Percentiles rank a stretch among this genome's conserved stretches.
These are phyloP conservation scores for Monopis laevigella DNA, from an alignment of 2,888 invertebrate species.

Conservation along the genomic window DNA sequence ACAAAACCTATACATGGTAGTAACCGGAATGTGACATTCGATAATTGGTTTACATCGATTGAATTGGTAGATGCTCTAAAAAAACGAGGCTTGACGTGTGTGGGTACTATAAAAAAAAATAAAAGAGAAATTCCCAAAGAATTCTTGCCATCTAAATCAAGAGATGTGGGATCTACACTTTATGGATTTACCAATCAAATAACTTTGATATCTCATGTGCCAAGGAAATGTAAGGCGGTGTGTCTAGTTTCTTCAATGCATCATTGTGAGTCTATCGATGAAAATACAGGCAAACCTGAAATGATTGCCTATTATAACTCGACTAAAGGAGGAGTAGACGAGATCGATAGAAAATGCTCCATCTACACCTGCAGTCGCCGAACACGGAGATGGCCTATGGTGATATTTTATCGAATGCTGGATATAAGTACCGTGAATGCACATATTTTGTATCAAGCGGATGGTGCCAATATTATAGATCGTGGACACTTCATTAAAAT, in stretches of 20 bases:
- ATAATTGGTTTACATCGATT: constrained; percentile 19
- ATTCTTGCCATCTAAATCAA: constrained; percentile 6
- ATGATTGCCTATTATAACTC: constrained; percentile 19
- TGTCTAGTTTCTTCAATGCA: constrained; percentile 15
- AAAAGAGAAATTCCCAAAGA: constrained; percentile 18
- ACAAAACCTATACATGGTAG: neutral
- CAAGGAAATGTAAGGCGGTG: constrained; percentile 18
- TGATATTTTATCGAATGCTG: constrained; percentile 19
- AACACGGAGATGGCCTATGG: constrained; percentile 19
- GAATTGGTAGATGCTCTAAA: constrained; percentile 20
- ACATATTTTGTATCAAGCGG: constrained; percentile 10
- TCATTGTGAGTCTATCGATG: constrained; percentile 12
- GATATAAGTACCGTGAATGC: constrained; percentile 16
- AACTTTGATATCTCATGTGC: constrained; percentile 19
- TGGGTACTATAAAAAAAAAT: constrained; percentile 21
- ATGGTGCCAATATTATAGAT: neutral
- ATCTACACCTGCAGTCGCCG: constrained; percentile 17
- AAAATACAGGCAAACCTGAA: constrained; percentile 13
- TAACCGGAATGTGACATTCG: constrained; percentile 25
- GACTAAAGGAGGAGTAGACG: constrained; percentile 18
- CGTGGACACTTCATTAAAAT: no score
- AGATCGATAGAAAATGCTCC: constrained; percentile 16
- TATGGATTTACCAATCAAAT: constrained; percentile 21
- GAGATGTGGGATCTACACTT: constrained; percentile 17
- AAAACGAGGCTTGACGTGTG: constrained; percentile 19